Percentiles rank a stretch among this genome's conserved stretches.
Evolutionary conservation across 1,140 invertebrate species (phyloP).

Genomic region (Drosophila simulans): DNA sequence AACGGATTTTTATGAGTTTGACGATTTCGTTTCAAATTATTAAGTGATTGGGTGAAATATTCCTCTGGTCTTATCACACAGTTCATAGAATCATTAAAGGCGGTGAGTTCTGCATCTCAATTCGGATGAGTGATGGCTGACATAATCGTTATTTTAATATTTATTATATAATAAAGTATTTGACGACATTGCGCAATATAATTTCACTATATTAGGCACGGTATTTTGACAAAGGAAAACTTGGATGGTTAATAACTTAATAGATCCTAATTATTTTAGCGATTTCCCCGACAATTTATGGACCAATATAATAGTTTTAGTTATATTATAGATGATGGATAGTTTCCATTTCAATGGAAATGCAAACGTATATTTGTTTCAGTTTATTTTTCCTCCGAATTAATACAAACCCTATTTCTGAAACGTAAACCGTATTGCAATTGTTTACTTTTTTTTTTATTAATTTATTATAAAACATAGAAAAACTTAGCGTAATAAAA

Average conservation of each 20-base stretch:
- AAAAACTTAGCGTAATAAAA: no score
- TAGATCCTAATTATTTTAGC: neutral
- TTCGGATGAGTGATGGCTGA: slow-evolving; percentile 23
- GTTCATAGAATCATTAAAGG: slow-evolving; percentile 5
- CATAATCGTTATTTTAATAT: slow-evolving; percentile 20
- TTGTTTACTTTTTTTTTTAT: no score
- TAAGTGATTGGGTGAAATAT: slow-evolving; percentile 45
- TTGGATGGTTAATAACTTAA: neutral
- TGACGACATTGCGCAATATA: slow-evolving; percentile 8
- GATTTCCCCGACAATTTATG: neutral
- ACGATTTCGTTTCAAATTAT: slow-evolving; percentile 50
- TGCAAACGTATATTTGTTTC: no score
- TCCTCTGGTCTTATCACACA: slow-evolving; percentile 20
- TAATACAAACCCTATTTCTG: no score
- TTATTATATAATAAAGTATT: slow-evolving; percentile 24
- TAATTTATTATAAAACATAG: no score
- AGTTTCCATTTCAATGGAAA: no score
- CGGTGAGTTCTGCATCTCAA: slow-evolving; percentile 42
- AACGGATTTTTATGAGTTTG: slow-evolving; percentile 46
- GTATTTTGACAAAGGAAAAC: neutral
- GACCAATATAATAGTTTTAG: no score
- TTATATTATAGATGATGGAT: no score
- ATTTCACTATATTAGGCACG: neutral
- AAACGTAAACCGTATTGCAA: no score
- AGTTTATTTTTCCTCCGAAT: no score